Evolutionary conservation across 2,888 invertebrate species (phyloP).

Genomic region (Lasioglossum marginatum): DNA sequence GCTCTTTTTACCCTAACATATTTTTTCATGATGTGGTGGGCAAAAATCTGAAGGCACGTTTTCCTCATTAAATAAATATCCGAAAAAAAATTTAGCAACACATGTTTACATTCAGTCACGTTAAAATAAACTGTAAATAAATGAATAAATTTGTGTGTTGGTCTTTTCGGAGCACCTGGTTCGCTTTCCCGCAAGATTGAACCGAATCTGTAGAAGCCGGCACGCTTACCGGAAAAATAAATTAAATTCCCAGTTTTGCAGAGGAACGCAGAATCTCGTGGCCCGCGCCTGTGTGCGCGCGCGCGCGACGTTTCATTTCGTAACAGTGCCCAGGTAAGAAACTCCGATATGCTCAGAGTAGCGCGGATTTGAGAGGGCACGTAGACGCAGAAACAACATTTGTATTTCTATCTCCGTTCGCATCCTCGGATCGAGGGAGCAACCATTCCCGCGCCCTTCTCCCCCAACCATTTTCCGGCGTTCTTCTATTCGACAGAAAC

Average conservation of each 20-base stretch:
- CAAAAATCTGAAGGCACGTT: no score
- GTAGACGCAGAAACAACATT: slow-evolving; percentile 64
- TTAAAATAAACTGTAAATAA: no score
- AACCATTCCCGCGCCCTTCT: slow-evolving; percentile 38
- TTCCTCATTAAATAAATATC: no score
- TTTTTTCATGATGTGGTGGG: no score
- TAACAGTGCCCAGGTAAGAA: slow-evolving; percentile 3
- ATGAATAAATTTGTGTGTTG: background rate
- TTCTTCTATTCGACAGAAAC: slow-evolving; percentile 42
- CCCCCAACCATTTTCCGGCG: slow-evolving; percentile 17
- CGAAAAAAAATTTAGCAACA: no score
- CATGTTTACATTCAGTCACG: no score
- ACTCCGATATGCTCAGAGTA: slow-evolving; percentile 18
- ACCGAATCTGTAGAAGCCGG: background rate
- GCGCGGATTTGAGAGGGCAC: slow-evolving; percentile 39
- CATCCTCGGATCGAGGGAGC: slow-evolving; percentile 44
- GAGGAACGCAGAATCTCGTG: background rate
- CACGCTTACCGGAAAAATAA: background rate
- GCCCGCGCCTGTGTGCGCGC: background rate
- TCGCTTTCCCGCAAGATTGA: background rate
- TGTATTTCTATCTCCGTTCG: slow-evolving; percentile 61
- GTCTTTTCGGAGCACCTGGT: no score
- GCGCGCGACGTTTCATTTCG: slow-evolving; percentile 18
- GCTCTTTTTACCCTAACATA: no score
- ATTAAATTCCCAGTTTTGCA: slow-evolving; percentile 3